Conservation (phyloP, 2,797 vertebrate species). For the Glossophaga mutica region DNA sequence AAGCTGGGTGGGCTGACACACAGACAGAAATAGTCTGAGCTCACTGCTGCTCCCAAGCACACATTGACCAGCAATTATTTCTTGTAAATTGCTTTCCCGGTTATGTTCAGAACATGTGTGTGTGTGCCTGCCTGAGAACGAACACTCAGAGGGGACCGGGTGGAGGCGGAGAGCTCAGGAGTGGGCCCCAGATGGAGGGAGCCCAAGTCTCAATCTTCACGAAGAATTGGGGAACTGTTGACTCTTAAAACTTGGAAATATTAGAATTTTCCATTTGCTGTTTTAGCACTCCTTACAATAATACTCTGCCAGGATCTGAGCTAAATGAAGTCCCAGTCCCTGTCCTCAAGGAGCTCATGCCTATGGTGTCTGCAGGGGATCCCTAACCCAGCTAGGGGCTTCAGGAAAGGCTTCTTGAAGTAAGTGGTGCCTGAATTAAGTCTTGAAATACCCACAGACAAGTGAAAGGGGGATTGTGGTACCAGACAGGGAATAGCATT, state of each 20-base stretch:
- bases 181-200: neutral
- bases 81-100: constrained; percentile 68
- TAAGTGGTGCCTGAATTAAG: neutral
- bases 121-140: constrained; percentile 37
- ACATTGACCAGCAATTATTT: constrained; percentile 70
- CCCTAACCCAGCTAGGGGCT: neutral
- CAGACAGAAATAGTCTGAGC: constrained; percentile 53
- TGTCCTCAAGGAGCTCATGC: neutral
- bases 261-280: neutral
- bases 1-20: constrained; percentile 29
- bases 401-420: neutral
- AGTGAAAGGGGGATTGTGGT: neutral
- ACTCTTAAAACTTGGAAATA: neutral
- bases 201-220: neutral
- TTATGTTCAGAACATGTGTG: constrained; percentile 55
- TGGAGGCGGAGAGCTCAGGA: neutral
- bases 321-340: neutral
- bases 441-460: neutral
- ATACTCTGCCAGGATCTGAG: constrained; percentile 3
- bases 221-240: neutral
- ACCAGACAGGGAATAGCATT: neutral
- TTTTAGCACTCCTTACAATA: neutral
- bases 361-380: neutral
- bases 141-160: neutral
- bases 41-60: constrained; percentile 23